Conservation (phyloP, 2,113 vertebrate genomes). For the Marmota flaviventris region DNA sequence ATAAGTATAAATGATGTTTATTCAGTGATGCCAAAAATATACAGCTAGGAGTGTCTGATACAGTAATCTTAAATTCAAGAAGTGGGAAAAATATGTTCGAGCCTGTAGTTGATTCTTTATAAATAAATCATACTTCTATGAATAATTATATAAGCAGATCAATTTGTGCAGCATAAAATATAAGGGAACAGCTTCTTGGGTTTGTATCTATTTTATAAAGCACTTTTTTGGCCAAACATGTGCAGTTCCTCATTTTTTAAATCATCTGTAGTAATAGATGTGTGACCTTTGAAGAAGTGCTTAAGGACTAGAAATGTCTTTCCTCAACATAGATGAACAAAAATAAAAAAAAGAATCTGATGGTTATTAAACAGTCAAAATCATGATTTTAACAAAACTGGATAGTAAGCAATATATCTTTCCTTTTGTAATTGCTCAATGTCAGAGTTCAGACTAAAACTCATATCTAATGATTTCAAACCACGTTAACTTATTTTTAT, state of each 20-base stretch:
- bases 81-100: slow-evolving; percentile 54
- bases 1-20: slow-evolving; percentile 67
- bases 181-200: slow-evolving; percentile 25
- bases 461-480: background rate
- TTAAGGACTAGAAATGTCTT: background rate
- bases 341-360: background rate
- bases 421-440: background rate
- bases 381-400: background rate
- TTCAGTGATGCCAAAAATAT: slow-evolving; percentile 65
- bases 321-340: background rate
- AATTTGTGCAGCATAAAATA: slow-evolving; percentile 74
- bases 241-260: slow-evolving; percentile 33
- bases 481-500: background rate
- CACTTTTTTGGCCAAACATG: background rate
- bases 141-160: slow-evolving; percentile 67
- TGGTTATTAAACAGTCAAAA: background rate
- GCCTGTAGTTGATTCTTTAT: slow-evolving; percentile 50
- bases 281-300: background rate
- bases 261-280: slow-evolving; percentile 43
- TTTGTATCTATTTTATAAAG: slow-evolving; percentile 62
- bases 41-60: slow-evolving; percentile 43
- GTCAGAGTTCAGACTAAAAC: background rate
- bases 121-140: slow-evolving; percentile 72
- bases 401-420: background rate
- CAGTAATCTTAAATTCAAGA: slow-evolving; percentile 61